Percentiles rank a stretch among this genome's conserved stretches.
Conservation (phyloP, 2,113 vertebrate genomes). For the Indicator indicator region DNA sequence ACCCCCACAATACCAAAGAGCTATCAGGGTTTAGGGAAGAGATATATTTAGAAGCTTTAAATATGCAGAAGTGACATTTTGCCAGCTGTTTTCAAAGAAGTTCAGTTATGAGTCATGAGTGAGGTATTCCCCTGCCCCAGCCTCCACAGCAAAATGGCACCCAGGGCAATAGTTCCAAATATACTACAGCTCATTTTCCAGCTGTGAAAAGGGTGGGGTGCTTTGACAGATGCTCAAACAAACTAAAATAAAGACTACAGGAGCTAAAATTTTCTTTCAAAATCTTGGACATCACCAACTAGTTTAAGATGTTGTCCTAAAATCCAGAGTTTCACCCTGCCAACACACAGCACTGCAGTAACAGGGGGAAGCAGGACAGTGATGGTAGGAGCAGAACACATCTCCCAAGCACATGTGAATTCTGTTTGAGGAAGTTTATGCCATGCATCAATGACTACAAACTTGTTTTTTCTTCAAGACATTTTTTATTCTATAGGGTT, state of each 20-base stretch:
- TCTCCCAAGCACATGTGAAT: background rate
- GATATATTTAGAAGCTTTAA: background rate
- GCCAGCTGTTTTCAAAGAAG: background rate
- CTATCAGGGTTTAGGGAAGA: background rate
- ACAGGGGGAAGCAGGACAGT: background rate
- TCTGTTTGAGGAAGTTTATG: background rate
- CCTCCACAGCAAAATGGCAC: background rate
- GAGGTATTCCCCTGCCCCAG: background rate
- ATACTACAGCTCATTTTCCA: background rate
- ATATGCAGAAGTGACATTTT: background rate
- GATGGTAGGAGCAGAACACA: background rate
- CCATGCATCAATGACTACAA: background rate
- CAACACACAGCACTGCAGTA: background rate
- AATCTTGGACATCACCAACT: background rate
- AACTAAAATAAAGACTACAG: background rate
- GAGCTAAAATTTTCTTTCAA: background rate
- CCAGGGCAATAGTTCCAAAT: background rate
- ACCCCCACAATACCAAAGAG: background rate
- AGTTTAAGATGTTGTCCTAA: background rate
- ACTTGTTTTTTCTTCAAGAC: background rate
- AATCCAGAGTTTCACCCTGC: background rate
- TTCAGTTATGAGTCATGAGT: background rate
- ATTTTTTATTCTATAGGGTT: background rate
- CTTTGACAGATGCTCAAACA: constrained; percentile 12
- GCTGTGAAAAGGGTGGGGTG: background rate